Evolutionary conservation across 2,888 invertebrate genomes (phyloP), one percentile per base, ranked within the genome.

Genomic region (Lomographa bimaculata): DNA sequence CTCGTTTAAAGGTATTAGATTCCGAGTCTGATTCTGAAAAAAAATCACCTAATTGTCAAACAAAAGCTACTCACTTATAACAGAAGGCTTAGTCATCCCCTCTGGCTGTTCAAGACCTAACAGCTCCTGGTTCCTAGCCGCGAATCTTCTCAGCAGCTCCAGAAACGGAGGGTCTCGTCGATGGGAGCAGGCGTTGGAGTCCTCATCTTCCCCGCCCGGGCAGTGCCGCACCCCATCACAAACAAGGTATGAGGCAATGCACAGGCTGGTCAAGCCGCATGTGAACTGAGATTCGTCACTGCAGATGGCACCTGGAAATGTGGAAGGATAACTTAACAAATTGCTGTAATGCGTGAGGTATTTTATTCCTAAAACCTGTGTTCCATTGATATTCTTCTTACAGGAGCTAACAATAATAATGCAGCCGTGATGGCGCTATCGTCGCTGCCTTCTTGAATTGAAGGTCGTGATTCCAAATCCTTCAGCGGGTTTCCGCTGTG

Each of bases 191-290:
- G 81, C 82, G 9, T 48, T 52, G 0, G 75, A 29, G 17, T 91
- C 91, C 51, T 91, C 91, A 45, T 91, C 91, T 42, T 91, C 92
- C 2, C 92, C 92, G 0, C 91, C 91, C 0, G 93, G 93, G 52
- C 94, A 94, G 64, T 94, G 92, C 1, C 90, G 80, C 9, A 92
- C 90, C 5, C 93, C 93, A 54, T 94, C 93, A 67, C 94, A 94
- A 7, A 92, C 89, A 48, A 93, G 78, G 58, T 91, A 91, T 29
- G 91, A 91, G 0, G 93, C 92, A 35, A 94, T 90, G 74, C 94
- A 94, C 24, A 93, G 81, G 48, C 76, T 71, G 7, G 85, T 84
- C 17, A 63, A 46, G 0, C 87, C 87, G 50, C 89, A 89, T 3
- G 61, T 54, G 60, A 83, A 87, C 49, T 86, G 83, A 14, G 82